Base-by-base conservation (phyloP, 2,113 vertebrate species). In the Elephantulus edwardii region DNA sequence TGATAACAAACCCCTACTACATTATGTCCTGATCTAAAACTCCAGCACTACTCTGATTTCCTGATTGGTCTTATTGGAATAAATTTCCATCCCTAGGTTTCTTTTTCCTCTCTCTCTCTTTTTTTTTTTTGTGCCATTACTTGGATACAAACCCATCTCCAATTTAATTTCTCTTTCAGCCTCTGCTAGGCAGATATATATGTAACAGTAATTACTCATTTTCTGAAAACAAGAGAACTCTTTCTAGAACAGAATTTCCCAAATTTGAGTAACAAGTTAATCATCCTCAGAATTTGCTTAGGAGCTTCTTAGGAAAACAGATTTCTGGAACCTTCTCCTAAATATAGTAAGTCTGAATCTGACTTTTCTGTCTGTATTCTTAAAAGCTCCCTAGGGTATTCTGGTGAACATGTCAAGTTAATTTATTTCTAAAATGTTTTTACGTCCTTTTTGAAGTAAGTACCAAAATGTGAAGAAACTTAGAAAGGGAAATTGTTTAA, bases 401-500 rank as follows among this genome's bases (percentile, higher is more conserved):
- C 60, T 87, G 6, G 58, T 83, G 89, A 80, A 5, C 64, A 75
- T 72, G 28, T 76, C 33, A n/a, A 46, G 64, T 92, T 92, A 78
- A 83, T 89, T 50, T 84, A 16, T 76, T 78, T 83, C n/a, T 80
- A 92, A 76, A 89, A 80, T 84, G 38, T 79, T 85, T 91, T 95
- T 42, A 83, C 13, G 79, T 90, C 93, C 22, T 90, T 30, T 9
- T 80, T 90, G 66, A 81, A 87, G 8, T 70, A 30, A 71, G 17
- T 79, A 66, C 80, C 76, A 86, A 82, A 79, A 64, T 83, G 72
- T 93, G 80, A 93, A 90, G 91, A 96, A 93, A 91, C 5, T 54
- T 92, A 91, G 78, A 60, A 83, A 92, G 79, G 83, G 93, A 90
- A 86, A 60, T 86, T 92, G 58, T 93, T 92, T 66, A 92, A 66